Evolutionary conservation across 2,888 invertebrate genomes (phyloP).

Genomic region (Nemurella pictetii): DNA sequence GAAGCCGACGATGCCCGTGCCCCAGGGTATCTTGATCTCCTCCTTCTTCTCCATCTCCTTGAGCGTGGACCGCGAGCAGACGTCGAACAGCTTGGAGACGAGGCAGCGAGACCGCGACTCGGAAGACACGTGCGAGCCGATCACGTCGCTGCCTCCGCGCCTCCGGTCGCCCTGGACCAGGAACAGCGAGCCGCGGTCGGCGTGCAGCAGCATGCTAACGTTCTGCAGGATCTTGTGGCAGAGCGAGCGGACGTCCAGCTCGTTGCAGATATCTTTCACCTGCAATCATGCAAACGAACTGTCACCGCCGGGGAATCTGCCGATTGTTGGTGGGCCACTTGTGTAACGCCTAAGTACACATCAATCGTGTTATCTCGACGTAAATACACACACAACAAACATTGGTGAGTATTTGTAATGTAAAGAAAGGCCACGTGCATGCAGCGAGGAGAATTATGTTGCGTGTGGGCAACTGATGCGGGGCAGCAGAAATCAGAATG

Average conservation of each 20-base stretch:
- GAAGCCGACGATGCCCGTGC: constrained; percentile 91
- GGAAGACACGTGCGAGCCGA: constrained; percentile 39
- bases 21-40: constrained; percentile 93
- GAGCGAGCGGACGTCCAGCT: constrained; percentile 87
- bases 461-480: no score
- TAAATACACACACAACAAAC: no score
- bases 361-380: no score
- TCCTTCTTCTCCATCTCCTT: constrained; percentile 91
- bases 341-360: no score
- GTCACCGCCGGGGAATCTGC: no score
- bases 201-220: constrained; percentile 87
- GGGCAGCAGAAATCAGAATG: no score
- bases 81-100: constrained; percentile 93
- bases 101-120: constrained; percentile 64
- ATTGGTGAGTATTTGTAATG: no score
- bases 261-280: constrained; percentile 95
- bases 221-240: constrained; percentile 97
- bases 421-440: no score
- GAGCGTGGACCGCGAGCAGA: constrained; percentile 88
- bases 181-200: constrained; percentile 91
- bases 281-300: no score
- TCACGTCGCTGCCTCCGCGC: constrained; percentile 46
- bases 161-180: constrained; percentile 74
- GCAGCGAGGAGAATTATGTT: no score
- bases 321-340: no score